Conservation (phyloP, 2,113 vertebrate genomes). For the Chionis minor region DNA sequence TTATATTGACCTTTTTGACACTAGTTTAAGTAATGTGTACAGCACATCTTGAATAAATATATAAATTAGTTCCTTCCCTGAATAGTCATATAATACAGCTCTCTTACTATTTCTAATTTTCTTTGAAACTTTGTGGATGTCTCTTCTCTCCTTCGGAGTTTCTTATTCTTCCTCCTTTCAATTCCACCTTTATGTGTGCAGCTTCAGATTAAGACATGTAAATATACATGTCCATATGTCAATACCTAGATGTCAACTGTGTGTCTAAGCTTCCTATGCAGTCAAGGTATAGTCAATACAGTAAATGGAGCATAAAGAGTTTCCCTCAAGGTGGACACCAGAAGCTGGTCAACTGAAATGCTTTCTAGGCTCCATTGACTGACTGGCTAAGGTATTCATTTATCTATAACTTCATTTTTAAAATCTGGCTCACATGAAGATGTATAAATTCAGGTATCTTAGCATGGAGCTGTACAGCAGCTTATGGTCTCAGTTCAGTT, state of each 20-base stretch:
- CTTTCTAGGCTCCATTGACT: neutral
- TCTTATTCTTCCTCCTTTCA: neutral
- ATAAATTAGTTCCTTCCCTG: neutral
- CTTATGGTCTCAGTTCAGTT: neutral
- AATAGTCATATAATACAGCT: neutral
- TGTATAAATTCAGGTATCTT: neutral
- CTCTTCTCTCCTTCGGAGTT: neutral
- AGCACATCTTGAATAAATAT: neutral
- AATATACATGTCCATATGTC: neutral
- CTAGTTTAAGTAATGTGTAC: neutral
- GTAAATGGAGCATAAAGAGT: neutral
- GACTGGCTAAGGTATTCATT: neutral
- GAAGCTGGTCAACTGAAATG: neutral
- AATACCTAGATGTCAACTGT: neutral
- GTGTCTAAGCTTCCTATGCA: neutral
- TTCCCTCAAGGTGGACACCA: neutral
- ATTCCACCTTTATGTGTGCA: neutral
- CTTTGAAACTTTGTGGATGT: neutral
- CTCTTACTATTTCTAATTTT: neutral
- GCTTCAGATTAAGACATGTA: neutral
- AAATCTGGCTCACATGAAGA: neutral
- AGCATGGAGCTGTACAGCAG: neutral
- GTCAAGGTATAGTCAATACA: neutral
- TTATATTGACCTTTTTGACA: constrained; percentile 34
- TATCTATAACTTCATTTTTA: neutral